These are phyloP conservation scores for Drosophila merina DNA, from an alignment of 2,888 invertebrate genomes.

Conservation along the genomic window DNA sequence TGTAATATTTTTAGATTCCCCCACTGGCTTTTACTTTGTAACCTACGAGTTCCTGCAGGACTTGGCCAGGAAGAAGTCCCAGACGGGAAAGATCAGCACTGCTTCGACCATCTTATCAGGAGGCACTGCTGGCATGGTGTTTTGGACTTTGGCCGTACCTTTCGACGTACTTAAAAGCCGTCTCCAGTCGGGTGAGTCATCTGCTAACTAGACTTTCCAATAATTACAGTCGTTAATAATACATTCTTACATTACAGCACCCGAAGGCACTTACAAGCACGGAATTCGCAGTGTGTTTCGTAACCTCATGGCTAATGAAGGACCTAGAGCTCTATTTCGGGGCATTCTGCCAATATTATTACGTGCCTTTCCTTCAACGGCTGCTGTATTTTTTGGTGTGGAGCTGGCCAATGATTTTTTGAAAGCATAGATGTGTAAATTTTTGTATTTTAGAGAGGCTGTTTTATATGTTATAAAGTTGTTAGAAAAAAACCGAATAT, in stretches of 20 bases:
- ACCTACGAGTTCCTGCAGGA: constrained; percentile 96
- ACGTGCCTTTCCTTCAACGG: constrained; percentile 99
- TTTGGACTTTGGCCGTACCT: constrained; percentile 98
- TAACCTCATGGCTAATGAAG: constrained; percentile 94
- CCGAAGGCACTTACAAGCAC: constrained; percentile 96
- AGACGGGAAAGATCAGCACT: constrained; percentile 83
- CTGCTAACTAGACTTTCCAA: neutral
- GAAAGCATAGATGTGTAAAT: constrained; percentile 83
- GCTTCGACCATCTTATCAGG: constrained; percentile 95
- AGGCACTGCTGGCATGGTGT: constrained; percentile 97
- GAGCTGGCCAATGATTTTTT: constrained; percentile 91
- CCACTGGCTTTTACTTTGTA: constrained; percentile 99
- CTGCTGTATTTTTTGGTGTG: constrained; percentile 99
- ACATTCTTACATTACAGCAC: constrained; percentile 86
- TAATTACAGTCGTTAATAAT: neutral
- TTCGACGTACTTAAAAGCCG: constrained; percentile 99
- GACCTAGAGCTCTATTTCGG: constrained; percentile 94
- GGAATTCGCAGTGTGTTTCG: constrained; percentile 96
- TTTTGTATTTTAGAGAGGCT: constrained; percentile 27
- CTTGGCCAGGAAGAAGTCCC: constrained; percentile 87
- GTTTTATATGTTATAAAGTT: constrained; percentile 2
- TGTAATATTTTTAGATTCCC: constrained; percentile 89
- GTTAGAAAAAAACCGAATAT: constrained; percentile 1
- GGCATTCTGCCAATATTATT: constrained; percentile 98
- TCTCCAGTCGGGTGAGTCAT: constrained; percentile 92